A percentile compares a stretch with the other conserved stretches of the same genome.
Conservation (phyloP, 1,140 invertebrate species). For the Forficula auricularia region DNA sequence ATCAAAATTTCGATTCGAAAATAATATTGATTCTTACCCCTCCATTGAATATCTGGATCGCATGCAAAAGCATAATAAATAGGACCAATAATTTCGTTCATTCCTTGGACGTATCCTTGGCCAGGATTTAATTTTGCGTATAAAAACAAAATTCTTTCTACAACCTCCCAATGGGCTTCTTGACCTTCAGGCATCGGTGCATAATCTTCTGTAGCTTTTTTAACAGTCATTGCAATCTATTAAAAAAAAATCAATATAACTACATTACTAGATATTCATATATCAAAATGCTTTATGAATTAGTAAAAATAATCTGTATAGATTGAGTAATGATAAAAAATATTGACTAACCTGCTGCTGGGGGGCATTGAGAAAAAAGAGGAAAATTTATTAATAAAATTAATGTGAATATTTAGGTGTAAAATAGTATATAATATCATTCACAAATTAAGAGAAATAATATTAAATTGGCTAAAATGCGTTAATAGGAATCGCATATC, state of each 20-base stretch:
- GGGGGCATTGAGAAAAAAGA: slow-evolving; percentile 15
- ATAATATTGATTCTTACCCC: slow-evolving; percentile 35
- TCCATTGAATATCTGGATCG: slow-evolving; percentile 63
- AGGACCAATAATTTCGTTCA: slow-evolving; percentile 98
- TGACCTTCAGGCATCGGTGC: slow-evolving; percentile 60
- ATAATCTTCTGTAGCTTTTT: slow-evolving; percentile 58
- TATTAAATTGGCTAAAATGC: no score
- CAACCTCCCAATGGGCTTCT: slow-evolving; percentile 91
- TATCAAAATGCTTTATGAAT: neutral
- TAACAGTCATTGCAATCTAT: slow-evolving; percentile 40
- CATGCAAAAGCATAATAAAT: slow-evolving; percentile 94
- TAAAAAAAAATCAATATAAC: slow-evolving; percentile 1
- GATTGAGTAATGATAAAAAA: neutral
- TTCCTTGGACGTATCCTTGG: slow-evolving; percentile 94
- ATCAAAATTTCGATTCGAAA: neutral
- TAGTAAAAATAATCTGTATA: neutral
- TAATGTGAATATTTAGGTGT: slow-evolving; percentile 5
- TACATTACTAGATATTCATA: neutral
- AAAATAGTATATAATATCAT: slow-evolving; percentile 1
- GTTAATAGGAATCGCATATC: no score
- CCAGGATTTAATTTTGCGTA: slow-evolving; percentile 97
- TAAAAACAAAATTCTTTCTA: slow-evolving; percentile 89
- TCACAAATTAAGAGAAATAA: no score
- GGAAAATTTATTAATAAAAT: slow-evolving; percentile 9
- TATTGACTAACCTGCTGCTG: slow-evolving; percentile 24